Percentiles rank a stretch among this genome's conserved stretches.
Conservation (phyloP, 1,140 invertebrate genomes). For the Drosophila watanabei region DNA sequence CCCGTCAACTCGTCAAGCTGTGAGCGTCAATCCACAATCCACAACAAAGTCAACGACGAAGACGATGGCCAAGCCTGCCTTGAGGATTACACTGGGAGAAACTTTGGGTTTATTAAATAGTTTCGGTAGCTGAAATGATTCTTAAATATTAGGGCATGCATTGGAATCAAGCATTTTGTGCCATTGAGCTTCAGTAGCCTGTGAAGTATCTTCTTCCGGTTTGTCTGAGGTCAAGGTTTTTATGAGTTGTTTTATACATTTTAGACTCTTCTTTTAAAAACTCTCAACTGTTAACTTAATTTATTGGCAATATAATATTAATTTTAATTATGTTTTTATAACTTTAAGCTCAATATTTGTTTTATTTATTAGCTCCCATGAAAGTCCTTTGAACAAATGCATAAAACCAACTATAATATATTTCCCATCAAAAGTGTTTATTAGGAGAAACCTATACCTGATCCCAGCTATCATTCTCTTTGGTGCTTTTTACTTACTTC, state of each 20-base stretch:
- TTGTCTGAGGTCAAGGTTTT: neutral
- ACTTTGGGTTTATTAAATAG: no score
- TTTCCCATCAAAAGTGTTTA: no score
- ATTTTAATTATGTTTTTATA: neutral
- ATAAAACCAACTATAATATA: no score
- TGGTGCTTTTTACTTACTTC: neutral
- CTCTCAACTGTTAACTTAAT: neutral
- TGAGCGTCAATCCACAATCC: conserved; percentile 65
- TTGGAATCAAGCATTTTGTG: neutral
- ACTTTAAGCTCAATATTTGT: neutral
- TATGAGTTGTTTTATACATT: neutral
- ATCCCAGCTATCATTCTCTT: no score
- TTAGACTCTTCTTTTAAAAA: neutral
- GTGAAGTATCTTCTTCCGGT: neutral
- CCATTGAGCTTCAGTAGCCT: no score
- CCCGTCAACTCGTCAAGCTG: conserved; percentile 80
- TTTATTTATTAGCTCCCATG: neutral
- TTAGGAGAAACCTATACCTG: no score
- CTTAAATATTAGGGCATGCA: no score
- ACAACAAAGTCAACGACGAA: conserved; percentile 60
- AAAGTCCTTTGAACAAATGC: no score
- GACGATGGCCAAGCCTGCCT: conserved; percentile 71
- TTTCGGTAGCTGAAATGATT: neutral
- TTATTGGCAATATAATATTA: no score
- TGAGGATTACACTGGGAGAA: conserved; percentile 40